phyloP scores from a whole-genome alignment of 2,113 vertebrate species.

The Pomatorhinus ruficollis region DNA sequence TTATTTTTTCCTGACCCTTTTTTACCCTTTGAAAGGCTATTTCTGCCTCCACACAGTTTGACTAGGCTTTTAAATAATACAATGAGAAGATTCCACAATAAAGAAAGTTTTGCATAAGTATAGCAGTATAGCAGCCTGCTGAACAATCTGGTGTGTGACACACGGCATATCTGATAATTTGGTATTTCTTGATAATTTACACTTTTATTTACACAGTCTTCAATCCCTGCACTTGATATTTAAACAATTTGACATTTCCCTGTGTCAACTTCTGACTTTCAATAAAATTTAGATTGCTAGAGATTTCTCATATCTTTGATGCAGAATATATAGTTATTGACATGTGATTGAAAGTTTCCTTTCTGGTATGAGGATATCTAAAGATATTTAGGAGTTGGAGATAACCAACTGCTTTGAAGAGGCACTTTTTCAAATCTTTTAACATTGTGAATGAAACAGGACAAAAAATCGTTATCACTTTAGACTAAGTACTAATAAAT shows the following conservation, averaged over 20 bases:
- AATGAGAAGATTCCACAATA: background rate
- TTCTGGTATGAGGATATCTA: background rate
- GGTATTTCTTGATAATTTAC: background rate
- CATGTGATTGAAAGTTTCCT: background rate
- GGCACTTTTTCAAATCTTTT: background rate
- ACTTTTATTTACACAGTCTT: background rate
- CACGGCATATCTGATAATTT: background rate
- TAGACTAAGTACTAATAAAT: background rate
- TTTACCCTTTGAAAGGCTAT: background rate
- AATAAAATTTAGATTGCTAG: background rate
- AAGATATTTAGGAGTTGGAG: background rate
- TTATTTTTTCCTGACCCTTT: background rate
- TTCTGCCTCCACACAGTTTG: background rate
- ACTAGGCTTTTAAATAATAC: background rate
- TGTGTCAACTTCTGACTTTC: background rate
- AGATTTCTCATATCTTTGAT: background rate
- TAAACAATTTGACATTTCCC: background rate
- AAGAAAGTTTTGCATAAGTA: background rate
- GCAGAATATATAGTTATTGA: background rate
- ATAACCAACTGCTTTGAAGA: background rate
- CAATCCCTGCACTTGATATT: background rate
- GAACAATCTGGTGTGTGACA: slow-evolving; percentile 7
- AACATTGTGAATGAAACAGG: background rate
- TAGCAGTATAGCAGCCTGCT: background rate
- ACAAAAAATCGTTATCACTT: background rate